phyloP scores from a whole-genome alignment of 64 coral and sea anemone species.

The Pachyseris speciosa region DNA sequence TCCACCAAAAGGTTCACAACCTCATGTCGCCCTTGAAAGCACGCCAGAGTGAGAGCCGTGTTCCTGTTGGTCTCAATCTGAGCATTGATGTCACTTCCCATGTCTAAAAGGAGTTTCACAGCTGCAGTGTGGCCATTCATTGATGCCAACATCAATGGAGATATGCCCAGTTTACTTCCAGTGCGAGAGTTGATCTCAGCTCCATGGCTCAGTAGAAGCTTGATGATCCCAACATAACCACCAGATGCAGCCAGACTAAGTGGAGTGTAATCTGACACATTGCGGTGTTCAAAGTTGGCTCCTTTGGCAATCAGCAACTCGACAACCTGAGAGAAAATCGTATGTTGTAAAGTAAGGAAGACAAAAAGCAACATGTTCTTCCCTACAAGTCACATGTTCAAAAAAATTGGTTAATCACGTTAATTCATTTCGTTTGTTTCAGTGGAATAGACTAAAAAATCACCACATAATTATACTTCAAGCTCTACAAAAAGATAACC shows the following conservation, averaged over 20 bases:
- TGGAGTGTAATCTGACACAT: conserved; percentile 98
- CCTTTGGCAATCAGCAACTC: conserved; percentile 91
- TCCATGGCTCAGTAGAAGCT: conserved; percentile 85
- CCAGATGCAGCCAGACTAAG: conserved; percentile 94
- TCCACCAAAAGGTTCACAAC: conserved; percentile 98
- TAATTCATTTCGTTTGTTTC: too few species aligned
- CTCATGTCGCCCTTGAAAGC: conserved; percentile 96
- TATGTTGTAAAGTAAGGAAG: not conserved
- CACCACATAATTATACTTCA: too few species aligned
- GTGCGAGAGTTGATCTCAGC: conserved; percentile 98
- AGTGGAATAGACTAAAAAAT: too few species aligned
- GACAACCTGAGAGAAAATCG: conserved; percentile 69
- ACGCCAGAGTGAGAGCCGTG: conserved; percentile 92
- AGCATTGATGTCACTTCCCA: conserved; percentile 98
- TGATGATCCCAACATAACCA: conserved; percentile 95
- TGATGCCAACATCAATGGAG: conserved; percentile 94
- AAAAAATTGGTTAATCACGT: too few species aligned
- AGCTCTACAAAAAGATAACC: too few species aligned
- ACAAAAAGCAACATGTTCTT: too few species aligned
- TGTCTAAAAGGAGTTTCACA: conserved; percentile 95
- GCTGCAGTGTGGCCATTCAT: conserved; percentile 98
- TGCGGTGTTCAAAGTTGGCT: conserved; percentile 97
- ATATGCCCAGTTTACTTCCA: conserved; percentile 97
- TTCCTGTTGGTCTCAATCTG: conserved; percentile 99
- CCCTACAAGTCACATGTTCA: too few species aligned